Percentiles rank a stretch among this genome's conserved stretches.
Evolutionary conservation across 2,797 vertebrate species (phyloP).

Genomic region (Mormyrus hasselquistii): DNA sequence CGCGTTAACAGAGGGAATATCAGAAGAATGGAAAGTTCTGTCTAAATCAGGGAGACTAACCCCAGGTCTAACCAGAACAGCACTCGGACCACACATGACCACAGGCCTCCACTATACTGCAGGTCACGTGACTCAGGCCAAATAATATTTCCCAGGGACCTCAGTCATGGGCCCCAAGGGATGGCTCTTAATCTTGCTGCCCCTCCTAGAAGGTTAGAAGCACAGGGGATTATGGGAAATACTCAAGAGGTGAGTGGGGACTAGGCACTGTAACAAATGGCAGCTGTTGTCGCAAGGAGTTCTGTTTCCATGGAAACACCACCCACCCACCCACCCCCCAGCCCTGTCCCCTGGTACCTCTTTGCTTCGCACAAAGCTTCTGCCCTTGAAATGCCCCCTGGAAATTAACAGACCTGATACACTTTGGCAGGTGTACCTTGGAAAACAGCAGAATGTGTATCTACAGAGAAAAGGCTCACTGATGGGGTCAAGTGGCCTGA

Average conservation of each 20-base stretch:
- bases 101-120: not conserved
- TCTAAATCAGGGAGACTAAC: not conserved
- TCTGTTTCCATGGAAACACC: slow-evolving; percentile 10
- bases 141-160: not conserved
- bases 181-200: not conserved
- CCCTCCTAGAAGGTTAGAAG: not conserved
- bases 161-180: not conserved
- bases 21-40: not conserved
- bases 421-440: not conserved
- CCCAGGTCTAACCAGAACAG: not conserved
- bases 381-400: not conserved
- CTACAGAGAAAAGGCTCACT: not conserved
- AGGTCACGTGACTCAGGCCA: not conserved
- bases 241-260: not conserved
- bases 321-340: not conserved
- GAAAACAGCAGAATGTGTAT: not conserved
- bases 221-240: not conserved
- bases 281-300: not conserved
- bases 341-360: not conserved
- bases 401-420: not conserved
- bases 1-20: not conserved
- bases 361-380: not conserved
- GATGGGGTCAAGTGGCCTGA: not conserved
- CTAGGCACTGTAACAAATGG: not conserved
- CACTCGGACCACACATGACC: not conserved